phyloP scores from a whole-genome alignment of 2,113 vertebrate genomes.

The Vanacampus margaritifer region DNA sequence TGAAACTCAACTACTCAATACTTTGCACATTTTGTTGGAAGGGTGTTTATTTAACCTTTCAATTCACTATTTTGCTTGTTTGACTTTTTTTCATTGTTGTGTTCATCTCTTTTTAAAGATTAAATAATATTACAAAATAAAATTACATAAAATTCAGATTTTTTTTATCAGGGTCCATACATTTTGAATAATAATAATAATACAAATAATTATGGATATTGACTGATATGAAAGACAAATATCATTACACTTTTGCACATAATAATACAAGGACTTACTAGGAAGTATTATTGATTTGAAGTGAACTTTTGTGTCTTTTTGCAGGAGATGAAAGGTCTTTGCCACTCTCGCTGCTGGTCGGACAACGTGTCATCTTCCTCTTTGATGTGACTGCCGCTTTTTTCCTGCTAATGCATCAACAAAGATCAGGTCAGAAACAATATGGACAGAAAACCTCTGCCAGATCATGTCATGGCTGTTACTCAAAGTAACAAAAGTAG shows the following conservation, averaged over 20 bases:
- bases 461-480: too few relatives aligned
- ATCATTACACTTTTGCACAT: background rate
- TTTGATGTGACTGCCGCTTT: background rate
- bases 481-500: background rate
- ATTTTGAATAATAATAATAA: too few relatives aligned
- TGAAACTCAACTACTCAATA: too few relatives aligned
- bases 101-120: too few relatives aligned
- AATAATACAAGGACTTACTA: constrained; percentile 28
- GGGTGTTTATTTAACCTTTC: too few relatives aligned
- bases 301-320: background rate
- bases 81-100: too few relatives aligned
- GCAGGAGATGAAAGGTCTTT: constrained; percentile 14
- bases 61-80: too few relatives aligned
- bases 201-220: too few relatives aligned
- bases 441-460: background rate
- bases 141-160: too few relatives aligned
- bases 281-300: constrained; percentile 9
- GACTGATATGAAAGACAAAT: background rate
- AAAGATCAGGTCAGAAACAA: constrained; percentile 6
- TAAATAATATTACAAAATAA: too few relatives aligned
- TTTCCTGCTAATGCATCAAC: constrained; percentile 21
- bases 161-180: too few relatives aligned
- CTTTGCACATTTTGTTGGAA: too few relatives aligned
- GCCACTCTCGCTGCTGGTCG: constrained; percentile 42
- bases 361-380: background rate